Evolutionary conservation across 2,113 vertebrate species (phyloP), one percentile per base, ranked within the genome.

Genomic region (Protomyctophum bolini): DNA sequence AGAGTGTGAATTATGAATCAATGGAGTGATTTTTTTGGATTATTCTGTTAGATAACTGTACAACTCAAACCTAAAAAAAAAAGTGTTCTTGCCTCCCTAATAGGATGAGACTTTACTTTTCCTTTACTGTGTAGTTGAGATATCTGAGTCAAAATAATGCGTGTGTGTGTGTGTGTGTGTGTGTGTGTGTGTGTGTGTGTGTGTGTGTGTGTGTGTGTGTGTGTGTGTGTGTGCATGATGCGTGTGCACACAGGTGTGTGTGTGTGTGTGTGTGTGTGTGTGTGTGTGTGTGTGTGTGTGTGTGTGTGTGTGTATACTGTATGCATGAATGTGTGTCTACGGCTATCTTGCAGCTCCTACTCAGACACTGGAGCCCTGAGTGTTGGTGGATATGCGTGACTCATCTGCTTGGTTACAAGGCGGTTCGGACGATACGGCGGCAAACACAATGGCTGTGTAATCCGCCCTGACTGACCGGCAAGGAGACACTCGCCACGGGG

Each of bases 341-440:
- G 56, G 5, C 58, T 72, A 52, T 80, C 55, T 75, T 48, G 4
- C 70, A 75, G 75, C 82, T n/a, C 57, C 65, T 83, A 45, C 76
- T 70, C 65, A 76, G 41, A 67, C 72, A 76, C 64, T 15, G n/a
- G 41, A 81, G 75, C 79, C 78, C 80, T 73, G 75, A 87, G 83
- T 85, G 83, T 90, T 89, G 82, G 73, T 88, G 77, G 88, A 88
- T 90, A 83, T 89, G 87, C 81, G 85, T 91, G 88, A 90, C 89
- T 92, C 91, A 92, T 92, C 91, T 90, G 91, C 88, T 92, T 91
- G 88, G 91, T 92, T 91, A 90, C 89, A 90, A 41, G 89, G 80
- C 77, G 69, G 87, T 75, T 76, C 70, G 89, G 89, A 87, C 87
- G 82, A 86, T 90, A 86, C 87, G 87, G 88, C 81, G 87, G 63